Percentiles rank a stretch among this genome's conserved stretches.
These are phyloP conservation scores for Penaeus japonicus DNA, from an alignment of 1,140 invertebrate species.

Conservation along the genomic window DNA sequence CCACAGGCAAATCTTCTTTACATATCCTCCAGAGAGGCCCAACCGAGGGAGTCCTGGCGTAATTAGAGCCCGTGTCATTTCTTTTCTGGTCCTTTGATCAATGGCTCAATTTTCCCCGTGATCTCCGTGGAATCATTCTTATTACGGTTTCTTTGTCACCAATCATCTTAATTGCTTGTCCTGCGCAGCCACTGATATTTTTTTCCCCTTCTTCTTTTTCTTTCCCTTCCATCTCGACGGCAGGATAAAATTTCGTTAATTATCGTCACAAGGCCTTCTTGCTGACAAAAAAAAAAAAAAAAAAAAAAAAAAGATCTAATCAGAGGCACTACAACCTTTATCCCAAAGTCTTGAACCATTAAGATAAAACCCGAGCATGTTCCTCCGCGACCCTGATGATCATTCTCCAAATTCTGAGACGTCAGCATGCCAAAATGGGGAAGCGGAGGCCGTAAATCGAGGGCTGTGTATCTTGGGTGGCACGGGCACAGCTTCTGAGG, in stretches of 20 bases:
- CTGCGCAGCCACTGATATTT: conserved; percentile 2
- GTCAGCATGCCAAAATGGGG: conserved; percentile 41
- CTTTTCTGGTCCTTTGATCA: conserved; percentile 29
- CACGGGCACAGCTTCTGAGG: conserved; percentile 10
- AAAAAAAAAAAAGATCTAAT: too few relatives aligned
- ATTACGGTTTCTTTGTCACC: conserved; percentile 1
- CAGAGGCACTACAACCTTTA: neutral
- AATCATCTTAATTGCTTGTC: conserved; percentile 42
- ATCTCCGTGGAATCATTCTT: conserved; percentile 35
- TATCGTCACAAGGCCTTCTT: too few relatives aligned
- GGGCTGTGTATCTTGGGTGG: conserved; percentile 30
- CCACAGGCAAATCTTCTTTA: conserved; percentile 36
- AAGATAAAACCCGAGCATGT: neutral
- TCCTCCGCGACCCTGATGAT: neutral
- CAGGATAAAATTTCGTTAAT: too few relatives aligned
- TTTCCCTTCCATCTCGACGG: too few relatives aligned
- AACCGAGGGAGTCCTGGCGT: conserved; percentile 29
- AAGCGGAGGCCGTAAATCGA: conserved; percentile 25
- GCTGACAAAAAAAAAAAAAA: too few relatives aligned
- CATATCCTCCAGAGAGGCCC: neutral
- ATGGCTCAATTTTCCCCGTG: conserved; percentile 35
- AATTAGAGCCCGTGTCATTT: conserved; percentile 44
- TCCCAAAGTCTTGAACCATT: neutral
- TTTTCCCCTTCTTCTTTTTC: too few relatives aligned
- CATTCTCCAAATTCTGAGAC: conserved; percentile 37